Evolutionary conservation across 2,113 vertebrate species (phyloP), one percentile per base, ranked within the genome.

Genomic region (Salvelinus fontinalis): DNA sequence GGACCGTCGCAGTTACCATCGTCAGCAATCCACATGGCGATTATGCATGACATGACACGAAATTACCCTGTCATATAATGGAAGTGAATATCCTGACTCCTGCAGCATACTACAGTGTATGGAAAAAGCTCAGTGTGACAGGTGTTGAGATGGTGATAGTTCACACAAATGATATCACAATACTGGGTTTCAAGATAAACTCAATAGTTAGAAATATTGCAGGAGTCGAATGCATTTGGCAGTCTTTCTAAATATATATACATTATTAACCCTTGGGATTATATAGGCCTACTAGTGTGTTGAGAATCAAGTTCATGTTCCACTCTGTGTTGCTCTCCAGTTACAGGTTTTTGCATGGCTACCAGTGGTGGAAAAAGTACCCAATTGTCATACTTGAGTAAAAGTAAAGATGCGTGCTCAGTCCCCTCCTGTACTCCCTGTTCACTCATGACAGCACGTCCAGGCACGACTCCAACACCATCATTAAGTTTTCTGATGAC

Each of bases 61-160:
- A 65, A 5, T 60, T 22, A 13, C n/a, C 34, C 1, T n/a, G 80
- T 89, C 90, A 84, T 75, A 26, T 80, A 89, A 91, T 3, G 3
- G 2, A 26, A 31, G 13, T 2, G 26, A 6, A 62, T 62, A 62
- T 71, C 77, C 3, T 62, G 59, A 62, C n/a, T 62, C 59, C 59
- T 62, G n/a, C n/a, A 54, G 5, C 22, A 8, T n/a, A 62, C n/a
- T 62, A 9, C n/a, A 54, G 16, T 62, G n/a, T n/a, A 62, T n/a
- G 7, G 59, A 62, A 57, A 3, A 11, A 27, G 12, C 1, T 39
- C 8, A 39, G 39, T 39, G 39, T 39, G 39, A 3, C 39, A 44
- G 9, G 39, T 44, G 9, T 44, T 44, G 39, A 44, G 39, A 11
- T 44, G 9, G 9, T 11, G 9, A 44, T 44, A 11, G 39, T 44